These are phyloP conservation scores for Betta splendens DNA, from an alignment of 2,797 vertebrate genomes.

Conservation along the genomic window DNA sequence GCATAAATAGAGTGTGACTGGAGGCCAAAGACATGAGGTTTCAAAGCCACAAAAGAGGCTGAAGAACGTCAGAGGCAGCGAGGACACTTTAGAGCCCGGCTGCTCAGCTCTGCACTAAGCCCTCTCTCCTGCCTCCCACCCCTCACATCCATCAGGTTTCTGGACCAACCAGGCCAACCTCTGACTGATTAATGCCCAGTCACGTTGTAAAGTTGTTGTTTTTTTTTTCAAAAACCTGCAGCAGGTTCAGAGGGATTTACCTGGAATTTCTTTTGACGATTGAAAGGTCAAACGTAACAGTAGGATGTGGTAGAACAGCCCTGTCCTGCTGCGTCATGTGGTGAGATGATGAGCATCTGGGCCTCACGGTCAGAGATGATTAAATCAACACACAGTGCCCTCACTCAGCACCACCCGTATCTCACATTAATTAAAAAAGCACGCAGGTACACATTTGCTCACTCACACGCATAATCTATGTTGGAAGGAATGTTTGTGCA, in stretches of 20 bases:
- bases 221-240: constrained; percentile 40
- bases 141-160: constrained; percentile 65
- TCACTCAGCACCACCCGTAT: no score
- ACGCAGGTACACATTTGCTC: no score
- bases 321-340: constrained; percentile 11
- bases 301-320: no score
- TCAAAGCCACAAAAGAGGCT: constrained; percentile 82
- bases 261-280: constrained; percentile 32
- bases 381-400: background rate
- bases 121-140: constrained; percentile 43
- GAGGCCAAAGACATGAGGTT: constrained; percentile 86
- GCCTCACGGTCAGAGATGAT: constrained; percentile 7
- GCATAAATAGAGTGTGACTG: constrained; percentile 85
- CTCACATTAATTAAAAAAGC: no score
- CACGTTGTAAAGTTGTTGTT: constrained; percentile 44
- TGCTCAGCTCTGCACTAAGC: constrained; percentile 41
- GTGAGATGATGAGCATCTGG: constrained; percentile 27
- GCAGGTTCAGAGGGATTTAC: constrained; percentile 28
- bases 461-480: background rate
- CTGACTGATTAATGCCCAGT: constrained; percentile 52
- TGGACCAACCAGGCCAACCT: constrained; percentile 47
- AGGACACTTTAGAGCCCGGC: constrained; percentile 70
- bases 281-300: no score
- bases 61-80: constrained; percentile 78
- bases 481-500: constrained; percentile 8